Base-by-base conservation (phyloP, 2,888 invertebrate species). In the Pyrochroa serraticornis region DNA sequence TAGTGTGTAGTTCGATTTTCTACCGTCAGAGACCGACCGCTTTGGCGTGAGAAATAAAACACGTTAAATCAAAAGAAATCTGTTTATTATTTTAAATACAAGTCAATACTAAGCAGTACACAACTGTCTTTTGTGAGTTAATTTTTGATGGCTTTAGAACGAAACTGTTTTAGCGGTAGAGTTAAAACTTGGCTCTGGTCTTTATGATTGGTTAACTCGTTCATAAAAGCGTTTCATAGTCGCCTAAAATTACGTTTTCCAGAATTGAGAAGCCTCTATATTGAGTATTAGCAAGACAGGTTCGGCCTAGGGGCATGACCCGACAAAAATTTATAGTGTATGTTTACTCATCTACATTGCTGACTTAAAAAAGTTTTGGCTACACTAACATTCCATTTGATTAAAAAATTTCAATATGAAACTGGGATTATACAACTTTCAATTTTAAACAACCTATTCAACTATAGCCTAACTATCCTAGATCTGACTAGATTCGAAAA, bases 381-480 rank as follows among this genome's bases (percentile, higher is more conserved):
- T 51, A 57, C 48, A 33, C 51, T 51, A 57, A 57, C 57, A 57
- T 38, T 51, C 57, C 57, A 55, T 33, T 54, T 51, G 42, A 51
- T 42, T 42, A 42, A 12, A 57, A 57, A 56, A 56, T 56, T 50
- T 50, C 46, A 50, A 56, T 56, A 48, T 49, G 47, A 55, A 55
- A 55, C 32, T 32, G 31, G 32, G 32, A 42, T 42, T 42, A 30
- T 42, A 42, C 12, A 3, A 14, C 32, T 42, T 0, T 39, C 30
- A 42, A 31, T 3, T 9, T 30, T 41, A 41, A 41, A 35, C 32
- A 42, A 39, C n/a, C 30, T 42, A 30, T 10, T 10, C 14, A 31
- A 13, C 10, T 38, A 38, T 7, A 10, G 13, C 30, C 32, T 22
- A 22, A 22, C 22, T 48, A 39, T 45, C 13, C 35, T 51, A 22